A percentile compares a stretch with the other conserved stretches of the same genome.
phyloP scores from a whole-genome alignment of 2,888 invertebrate genomes.

The Eucera pruinosa region DNA sequence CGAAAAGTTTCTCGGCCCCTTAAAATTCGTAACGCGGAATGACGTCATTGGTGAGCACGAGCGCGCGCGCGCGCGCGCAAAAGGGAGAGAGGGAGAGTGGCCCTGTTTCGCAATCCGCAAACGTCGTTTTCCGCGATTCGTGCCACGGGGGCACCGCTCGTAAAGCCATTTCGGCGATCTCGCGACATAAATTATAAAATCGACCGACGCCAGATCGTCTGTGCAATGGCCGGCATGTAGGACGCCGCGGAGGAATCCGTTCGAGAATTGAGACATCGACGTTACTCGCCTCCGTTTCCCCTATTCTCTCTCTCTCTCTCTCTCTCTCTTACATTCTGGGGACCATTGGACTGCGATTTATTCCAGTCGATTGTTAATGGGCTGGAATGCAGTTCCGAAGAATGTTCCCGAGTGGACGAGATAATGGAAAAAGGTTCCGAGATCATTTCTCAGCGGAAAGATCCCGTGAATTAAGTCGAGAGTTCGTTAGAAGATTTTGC shows the following conservation, averaged over 20 bases:
- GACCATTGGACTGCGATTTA: slow-evolving; percentile 6
- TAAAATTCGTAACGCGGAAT: slow-evolving; percentile 33
- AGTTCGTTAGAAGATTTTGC: no score
- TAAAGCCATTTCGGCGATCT: slow-evolving; percentile 42
- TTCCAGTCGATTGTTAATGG: not conserved
- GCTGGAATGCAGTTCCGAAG: not conserved
- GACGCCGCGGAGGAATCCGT: slow-evolving; percentile 26
- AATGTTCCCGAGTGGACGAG: no score
- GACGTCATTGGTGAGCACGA: slow-evolving; percentile 44
- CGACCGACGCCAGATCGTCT: slow-evolving; percentile 50
- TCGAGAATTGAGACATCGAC: slow-evolving; percentile 22
- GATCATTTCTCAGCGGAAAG: no score
- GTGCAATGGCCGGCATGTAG: slow-evolving; percentile 28
- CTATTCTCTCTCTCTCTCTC: no score
- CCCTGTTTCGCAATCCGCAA: slow-evolving; percentile 52
- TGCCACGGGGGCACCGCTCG: slow-evolving; percentile 49
- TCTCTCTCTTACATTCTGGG: not conserved
- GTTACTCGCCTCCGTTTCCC: not conserved
- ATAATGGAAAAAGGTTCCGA: no score
- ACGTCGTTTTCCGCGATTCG: slow-evolving; percentile 37
- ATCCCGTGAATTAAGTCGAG: no score
- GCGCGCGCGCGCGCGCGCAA: not conserved
- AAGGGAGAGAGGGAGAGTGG: not conserved
- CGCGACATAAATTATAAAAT: slow-evolving; percentile 48
- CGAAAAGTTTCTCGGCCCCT: slow-evolving; percentile 30